Evolutionary conservation across 2,113 vertebrate species (phyloP), one percentile per base, ranked within the genome.

Genomic region (Spilogale gracilis): DNA sequence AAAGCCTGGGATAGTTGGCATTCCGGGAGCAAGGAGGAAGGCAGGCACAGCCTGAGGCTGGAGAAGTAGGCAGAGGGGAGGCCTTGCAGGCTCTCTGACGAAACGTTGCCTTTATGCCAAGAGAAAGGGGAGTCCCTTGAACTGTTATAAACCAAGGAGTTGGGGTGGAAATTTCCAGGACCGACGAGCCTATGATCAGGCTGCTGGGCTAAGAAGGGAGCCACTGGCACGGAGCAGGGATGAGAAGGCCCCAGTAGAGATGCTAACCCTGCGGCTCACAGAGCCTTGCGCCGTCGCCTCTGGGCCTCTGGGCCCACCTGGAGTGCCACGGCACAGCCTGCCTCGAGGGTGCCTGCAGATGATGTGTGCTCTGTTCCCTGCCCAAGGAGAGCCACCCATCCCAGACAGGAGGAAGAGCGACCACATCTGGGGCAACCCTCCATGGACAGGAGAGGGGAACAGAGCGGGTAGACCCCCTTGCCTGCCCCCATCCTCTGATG

Each of bases 241-340:
- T 1, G 74, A 84, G 14, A 60, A 18, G 58, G 52, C 9, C 50
- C 17, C 61, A 63, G 61, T 27, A 30, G 61, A 30, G 27, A 84
- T 8, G 32, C 7, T 0, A 9, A 18, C 9, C 2, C 80, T 21
- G 23, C 9, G 32, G 27, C 52, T 48, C 25, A 0, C 5, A n/a
- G 69, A 21, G 25, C 7, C 32, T 93, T 38, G 23, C 8, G 7
- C 17, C 30, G 1, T 17, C 3, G 18, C 38, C 81, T n/a, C 91
- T 10, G n/a, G 16, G 23, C 32, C 81, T n/a, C 91, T 10, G n/a
- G 16, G 23, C 32, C 81, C 71, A 38, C 17, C 20, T 27, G 25
- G 50, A 25, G n/a, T 5, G 13, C 13, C 21, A 48, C 38, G 73
- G 43, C 73, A 67, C 60, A 25, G 6, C 45, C 61, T 30, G 9